A percentile compares a stretch with the other conserved stretches of the same genome.
Evolutionary conservation across 2,113 vertebrate species (phyloP).

Genomic region (Harpagus bidentatus): DNA sequence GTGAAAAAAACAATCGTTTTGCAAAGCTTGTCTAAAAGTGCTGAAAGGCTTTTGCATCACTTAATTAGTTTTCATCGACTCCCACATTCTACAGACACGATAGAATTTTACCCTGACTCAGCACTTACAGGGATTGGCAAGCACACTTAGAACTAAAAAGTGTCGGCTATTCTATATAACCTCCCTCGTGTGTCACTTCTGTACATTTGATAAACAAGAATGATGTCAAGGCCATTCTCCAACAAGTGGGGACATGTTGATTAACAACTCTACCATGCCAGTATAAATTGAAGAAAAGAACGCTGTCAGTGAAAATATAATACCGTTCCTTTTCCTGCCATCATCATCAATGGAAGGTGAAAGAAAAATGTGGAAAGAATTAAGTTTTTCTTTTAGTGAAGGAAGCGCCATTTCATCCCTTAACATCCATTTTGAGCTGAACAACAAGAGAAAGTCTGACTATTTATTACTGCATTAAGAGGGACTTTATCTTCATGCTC

Average conservation of each 20-base stretch:
- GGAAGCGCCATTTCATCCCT: not conserved
- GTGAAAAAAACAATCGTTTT: not conserved
- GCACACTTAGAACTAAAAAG: not conserved
- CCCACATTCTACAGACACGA: not conserved
- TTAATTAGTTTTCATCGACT: slow-evolving; percentile 14
- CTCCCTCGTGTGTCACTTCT: not conserved
- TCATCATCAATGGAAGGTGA: not conserved
- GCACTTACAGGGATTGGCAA: not conserved
- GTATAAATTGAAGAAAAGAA: not conserved
- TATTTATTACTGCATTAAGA: not conserved
- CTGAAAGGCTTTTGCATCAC: not conserved
- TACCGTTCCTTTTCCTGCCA: not conserved
- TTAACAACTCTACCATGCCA: not conserved
- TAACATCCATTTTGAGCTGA: not conserved
- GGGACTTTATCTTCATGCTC: not conserved
- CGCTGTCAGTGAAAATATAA: not conserved
- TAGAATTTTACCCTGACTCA: not conserved
- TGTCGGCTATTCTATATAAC: not conserved
- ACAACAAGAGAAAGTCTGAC: not conserved
- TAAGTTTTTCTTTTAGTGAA: not conserved
- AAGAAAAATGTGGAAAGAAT: not conserved
- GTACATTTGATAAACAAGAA: not conserved
- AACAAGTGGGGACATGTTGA: not conserved
- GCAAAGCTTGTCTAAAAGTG: not conserved
- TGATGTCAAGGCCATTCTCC: not conserved